phyloP scores from a whole-genome alignment of 2,888 invertebrate species.

The Acronicta aceris region DNA sequence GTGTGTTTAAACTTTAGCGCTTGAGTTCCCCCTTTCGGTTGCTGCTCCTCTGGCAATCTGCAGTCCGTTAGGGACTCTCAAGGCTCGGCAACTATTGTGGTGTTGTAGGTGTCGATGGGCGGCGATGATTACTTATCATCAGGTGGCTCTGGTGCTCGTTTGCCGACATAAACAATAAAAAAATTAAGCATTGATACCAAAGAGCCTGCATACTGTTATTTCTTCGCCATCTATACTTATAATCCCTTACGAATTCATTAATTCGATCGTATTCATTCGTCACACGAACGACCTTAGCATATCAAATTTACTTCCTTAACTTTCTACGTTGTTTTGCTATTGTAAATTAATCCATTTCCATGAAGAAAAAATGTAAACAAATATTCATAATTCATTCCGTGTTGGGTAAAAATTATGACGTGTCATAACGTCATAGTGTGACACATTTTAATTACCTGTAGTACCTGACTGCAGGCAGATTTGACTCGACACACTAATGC shows the following conservation, averaged over 20 bases:
- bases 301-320: conserved; percentile 7
- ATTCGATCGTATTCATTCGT: not conserved
- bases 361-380: conserved; percentile 28
- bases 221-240: not conserved
- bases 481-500: conserved; percentile 15
- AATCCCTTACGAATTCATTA: not conserved
- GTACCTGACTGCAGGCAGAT: conserved; percentile 24
- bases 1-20: too few relatives aligned
- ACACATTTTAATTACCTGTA: conserved; percentile 14
- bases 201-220: not conserved
- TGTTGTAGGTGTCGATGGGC: too few relatives aligned
- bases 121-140: too few relatives aligned
- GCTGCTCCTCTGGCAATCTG: too few relatives aligned
- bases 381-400: conserved; percentile 31
- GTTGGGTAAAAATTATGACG: conserved; percentile 13
- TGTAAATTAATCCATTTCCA: conserved; percentile 20
- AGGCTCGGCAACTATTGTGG: too few relatives aligned
- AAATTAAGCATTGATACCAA: not conserved
- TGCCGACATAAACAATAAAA: too few relatives aligned
- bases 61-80: too few relatives aligned
- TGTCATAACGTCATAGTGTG: conserved; percentile 16
- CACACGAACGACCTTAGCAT: not conserved
- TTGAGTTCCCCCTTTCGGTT: too few relatives aligned
- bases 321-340: conserved; percentile 11
- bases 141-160: too few relatives aligned